Conservation (phyloP, 2,888 invertebrate species). For the Phytoseiulus persimilis region DNA sequence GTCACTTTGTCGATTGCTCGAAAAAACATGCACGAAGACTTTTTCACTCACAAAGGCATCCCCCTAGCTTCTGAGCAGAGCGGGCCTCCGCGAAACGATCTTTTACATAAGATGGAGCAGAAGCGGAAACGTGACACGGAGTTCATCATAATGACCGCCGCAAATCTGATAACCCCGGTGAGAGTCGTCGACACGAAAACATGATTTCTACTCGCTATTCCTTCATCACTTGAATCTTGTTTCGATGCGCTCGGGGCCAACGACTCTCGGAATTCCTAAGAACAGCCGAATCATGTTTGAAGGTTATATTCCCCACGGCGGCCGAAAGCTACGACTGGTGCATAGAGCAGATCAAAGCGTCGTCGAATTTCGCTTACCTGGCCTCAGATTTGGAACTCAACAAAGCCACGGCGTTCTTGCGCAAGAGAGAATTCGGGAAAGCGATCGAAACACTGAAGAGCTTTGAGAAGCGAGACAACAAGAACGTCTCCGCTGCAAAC, state of each 20-base stretch:
- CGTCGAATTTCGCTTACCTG: slow-evolving; percentile 68
- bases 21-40: too few species aligned
- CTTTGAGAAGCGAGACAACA: slow-evolving; percentile 74
- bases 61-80: slow-evolving; percentile 54
- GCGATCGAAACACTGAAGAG: slow-evolving; percentile 75
- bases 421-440: slow-evolving; percentile 67
- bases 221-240: too few species aligned
- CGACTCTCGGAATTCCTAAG: slow-evolving; percentile 48
- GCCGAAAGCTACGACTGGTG: slow-evolving; percentile 61
- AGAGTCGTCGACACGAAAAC: slow-evolving; percentile 61
- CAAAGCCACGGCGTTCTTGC: slow-evolving; percentile 74
- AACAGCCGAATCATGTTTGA: too few species aligned
- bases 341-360: slow-evolving; percentile 77
- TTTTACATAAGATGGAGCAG: slow-evolving; percentile 64
- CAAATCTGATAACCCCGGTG: slow-evolving; percentile 76
- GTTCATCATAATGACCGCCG: slow-evolving; percentile 70
- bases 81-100: slow-evolving; percentile 68
- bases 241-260: too few species aligned
- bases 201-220: too few species aligned
- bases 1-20: too few species aligned
- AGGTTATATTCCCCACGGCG: slow-evolving; percentile 33
- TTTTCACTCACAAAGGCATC: too few species aligned
- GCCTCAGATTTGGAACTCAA: slow-evolving; percentile 82
- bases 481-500: slow-evolving; percentile 63
- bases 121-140: slow-evolving; percentile 66